Base-by-base conservation (phyloP, 2,888 invertebrate genomes). In the Pollenia amentaria region DNA sequence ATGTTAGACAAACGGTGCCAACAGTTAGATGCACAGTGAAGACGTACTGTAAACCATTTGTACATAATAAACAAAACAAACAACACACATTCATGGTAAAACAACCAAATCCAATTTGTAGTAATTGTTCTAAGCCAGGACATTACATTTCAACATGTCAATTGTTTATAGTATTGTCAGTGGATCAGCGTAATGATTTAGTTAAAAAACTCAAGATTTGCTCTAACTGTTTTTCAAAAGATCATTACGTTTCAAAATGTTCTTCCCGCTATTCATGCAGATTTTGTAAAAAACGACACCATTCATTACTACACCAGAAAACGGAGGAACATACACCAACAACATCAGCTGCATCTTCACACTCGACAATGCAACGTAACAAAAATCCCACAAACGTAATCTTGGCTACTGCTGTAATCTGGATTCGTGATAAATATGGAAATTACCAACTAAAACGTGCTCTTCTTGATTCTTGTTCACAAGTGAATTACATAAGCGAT, bases 401-500 rank as follows among this genome's bases (percentile, higher is more conserved):
- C n/a, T 21, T 86, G 11, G 83, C 86, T 42, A 86, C 83, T 3
- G 82, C 75, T n/a, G 18, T 79, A n/a, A 57, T 82, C 16, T 70
- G 75, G 14, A 46, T 86, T 51, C 53, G 29, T 38, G 82, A 79
- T 29, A 16, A 67, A 38, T 29, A 46, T 10, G 73, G 67, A 7
- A 51, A 53, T 11, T 70, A 42, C 29, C 55, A 80, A 16, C n/a
- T 78, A 2, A 62, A 64, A 10, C 14, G 75, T 14, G 85, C 75
- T 1, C 48, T 82, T 11, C 21, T 82, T 18, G 81, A 77, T 55
- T 84, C 84, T 9, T 81, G 81, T 42, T 87, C 80, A 0, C 77
- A 87, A 29, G 87, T 80, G 0, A 87, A 80, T 40, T 77, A 84
- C 10, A 87, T 87, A 38, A 80, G 18, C 8, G 75, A 87, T 40